These are phyloP conservation scores for Parochlus steinenii DNA, from an alignment of 2,888 invertebrate species.

Conservation along the genomic window DNA sequence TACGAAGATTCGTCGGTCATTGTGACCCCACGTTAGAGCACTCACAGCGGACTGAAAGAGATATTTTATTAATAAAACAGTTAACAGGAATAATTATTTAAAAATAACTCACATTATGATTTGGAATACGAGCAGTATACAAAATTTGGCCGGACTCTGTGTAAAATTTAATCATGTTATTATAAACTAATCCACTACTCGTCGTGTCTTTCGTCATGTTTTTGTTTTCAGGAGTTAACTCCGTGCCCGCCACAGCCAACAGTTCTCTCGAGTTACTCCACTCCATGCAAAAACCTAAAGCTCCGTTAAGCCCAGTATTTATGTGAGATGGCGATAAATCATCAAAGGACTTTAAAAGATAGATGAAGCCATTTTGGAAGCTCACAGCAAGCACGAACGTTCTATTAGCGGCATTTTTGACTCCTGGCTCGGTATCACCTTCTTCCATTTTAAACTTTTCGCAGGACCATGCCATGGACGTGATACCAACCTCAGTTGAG, in stretches of 20 bases:
- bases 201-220: constrained; percentile 20
- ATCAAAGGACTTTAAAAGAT: constrained; percentile 78
- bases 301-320: constrained; percentile 61
- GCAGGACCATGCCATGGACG: constrained; percentile 91
- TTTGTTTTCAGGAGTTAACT: constrained; percentile 22
- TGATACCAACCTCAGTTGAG: constrained; percentile 72
- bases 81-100: neutral
- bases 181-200: constrained; percentile 38
- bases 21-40: constrained; percentile 96
- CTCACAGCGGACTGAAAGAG: constrained; percentile 58
- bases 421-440: constrained; percentile 47
- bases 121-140: constrained; percentile 64
- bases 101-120: constrained; percentile 40
- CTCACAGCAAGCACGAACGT: constrained; percentile 73
- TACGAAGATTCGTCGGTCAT: constrained; percentile 86
- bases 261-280: constrained; percentile 93
- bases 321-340: constrained; percentile 82
- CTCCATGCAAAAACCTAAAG: constrained; percentile 69
- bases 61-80: constrained; percentile 3
- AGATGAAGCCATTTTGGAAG: constrained; percentile 77
- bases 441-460: constrained; percentile 98
- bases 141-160: constrained; percentile 68
- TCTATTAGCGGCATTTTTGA: constrained; percentile 41
- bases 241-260: constrained; percentile 76
- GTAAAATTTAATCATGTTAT: constrained; percentile 81